These are phyloP conservation scores for Henricia sp. DNA, from an alignment of 53 echinoderm and acorn worm genomes.

Conservation along the genomic window DNA sequence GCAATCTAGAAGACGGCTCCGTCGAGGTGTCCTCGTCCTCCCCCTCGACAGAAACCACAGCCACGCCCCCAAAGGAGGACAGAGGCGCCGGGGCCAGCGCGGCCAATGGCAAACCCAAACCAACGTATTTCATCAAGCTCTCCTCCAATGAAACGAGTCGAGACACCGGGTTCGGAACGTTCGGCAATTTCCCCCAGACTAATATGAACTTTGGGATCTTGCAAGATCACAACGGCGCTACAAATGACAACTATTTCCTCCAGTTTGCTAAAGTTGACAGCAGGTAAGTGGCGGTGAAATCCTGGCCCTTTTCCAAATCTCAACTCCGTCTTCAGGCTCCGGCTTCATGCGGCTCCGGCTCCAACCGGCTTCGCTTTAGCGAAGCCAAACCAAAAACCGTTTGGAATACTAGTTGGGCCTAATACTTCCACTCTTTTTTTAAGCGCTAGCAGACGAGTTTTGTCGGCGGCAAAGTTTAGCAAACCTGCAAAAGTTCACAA, in stretches of 20 bases:
- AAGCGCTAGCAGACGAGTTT: too few species aligned
- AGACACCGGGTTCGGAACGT: slow-evolving; percentile 88
- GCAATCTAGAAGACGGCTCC: slow-evolving; percentile 48
- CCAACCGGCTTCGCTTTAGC: too few species aligned
- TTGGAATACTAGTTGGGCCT: too few species aligned
- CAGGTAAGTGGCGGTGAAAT: slow-evolving; percentile 22
- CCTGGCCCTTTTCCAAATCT: too few species aligned
- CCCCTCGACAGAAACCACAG: slow-evolving; percentile 33
- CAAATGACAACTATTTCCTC: slow-evolving; percentile 83
- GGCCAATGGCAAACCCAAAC: slow-evolving; percentile 32
- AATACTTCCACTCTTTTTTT: too few species aligned
- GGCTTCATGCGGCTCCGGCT: too few species aligned
- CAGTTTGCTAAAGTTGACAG: slow-evolving; percentile 78
- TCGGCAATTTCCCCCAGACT: slow-evolving; percentile 80
- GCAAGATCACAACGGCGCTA: slow-evolving; percentile 59
- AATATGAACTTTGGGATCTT: slow-evolving; percentile 67
- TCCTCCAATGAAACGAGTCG: slow-evolving; percentile 65
- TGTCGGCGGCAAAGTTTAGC: too few species aligned
- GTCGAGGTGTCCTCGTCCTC: slow-evolving; percentile 47
- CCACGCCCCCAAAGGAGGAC: neutral
- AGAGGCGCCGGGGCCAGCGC: slow-evolving; percentile 22
- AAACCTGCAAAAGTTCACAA: too few species aligned
- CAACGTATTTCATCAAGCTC: slow-evolving; percentile 73
- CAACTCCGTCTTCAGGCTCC: too few species aligned
- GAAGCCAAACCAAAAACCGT: too few species aligned